These are phyloP conservation scores for Podarcis muralis DNA, from an alignment of 2,113 vertebrate species.

Conservation along the genomic window DNA sequence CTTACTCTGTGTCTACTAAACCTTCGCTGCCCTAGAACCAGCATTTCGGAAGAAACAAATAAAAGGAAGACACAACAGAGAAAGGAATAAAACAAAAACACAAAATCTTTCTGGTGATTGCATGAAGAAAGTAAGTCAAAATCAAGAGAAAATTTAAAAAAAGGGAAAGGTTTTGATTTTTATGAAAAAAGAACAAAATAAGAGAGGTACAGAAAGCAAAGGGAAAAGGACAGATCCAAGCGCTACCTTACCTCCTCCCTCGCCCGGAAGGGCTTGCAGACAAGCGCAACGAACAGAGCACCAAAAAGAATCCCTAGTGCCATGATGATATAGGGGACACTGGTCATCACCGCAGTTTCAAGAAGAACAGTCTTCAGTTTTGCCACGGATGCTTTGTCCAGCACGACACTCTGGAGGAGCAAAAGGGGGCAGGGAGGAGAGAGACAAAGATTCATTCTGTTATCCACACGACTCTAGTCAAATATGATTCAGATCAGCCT, in stretches of 20 bases:
- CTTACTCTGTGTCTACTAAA: conserved; percentile 71
- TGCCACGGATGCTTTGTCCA: conserved; percentile 82
- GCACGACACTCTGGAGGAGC: conserved; percentile 81
- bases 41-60: conserved; percentile 42
- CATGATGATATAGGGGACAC: conserved; percentile 90
- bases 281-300: conserved; percentile 81
- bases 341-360: conserved; percentile 78
- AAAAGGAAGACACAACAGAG: conserved; percentile 26
- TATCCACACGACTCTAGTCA: neutral
- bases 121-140: neutral
- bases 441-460: neutral
- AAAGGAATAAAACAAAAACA: conserved; percentile 17
- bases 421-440: neutral
- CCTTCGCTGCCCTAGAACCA: conserved; percentile 65
- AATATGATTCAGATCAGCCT: neutral
- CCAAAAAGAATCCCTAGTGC: conserved; percentile 85
- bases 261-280: conserved; percentile 78
- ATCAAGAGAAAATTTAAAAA: neutral
- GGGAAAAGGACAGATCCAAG: neutral
- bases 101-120: neutral
- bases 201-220: neutral
- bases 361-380: conserved; percentile 75
- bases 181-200: neutral
- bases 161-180: neutral
- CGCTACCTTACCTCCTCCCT: conserved; percentile 80